phyloP scores from a whole-genome alignment of 1,140 invertebrate genomes.

The Drosophila malerkotliana region DNA sequence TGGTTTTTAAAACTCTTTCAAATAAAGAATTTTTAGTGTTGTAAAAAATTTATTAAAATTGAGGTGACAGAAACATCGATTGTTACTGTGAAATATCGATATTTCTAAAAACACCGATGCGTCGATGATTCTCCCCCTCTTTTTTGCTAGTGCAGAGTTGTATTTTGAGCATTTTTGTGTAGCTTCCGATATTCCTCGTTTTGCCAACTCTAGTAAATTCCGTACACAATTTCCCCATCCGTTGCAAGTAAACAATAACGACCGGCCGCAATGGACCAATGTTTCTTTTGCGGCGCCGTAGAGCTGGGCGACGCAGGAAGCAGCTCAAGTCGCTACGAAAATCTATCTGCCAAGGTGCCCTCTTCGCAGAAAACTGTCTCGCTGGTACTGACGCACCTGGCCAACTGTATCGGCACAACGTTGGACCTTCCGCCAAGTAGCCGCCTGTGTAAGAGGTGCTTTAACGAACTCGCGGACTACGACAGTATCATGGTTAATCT shows the following conservation, averaged over 20 bases:
- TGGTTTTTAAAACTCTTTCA: too few species aligned
- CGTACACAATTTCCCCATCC: conserved; percentile 36
- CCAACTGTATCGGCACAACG: conserved; percentile 64
- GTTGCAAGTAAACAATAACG: conserved; percentile 46
- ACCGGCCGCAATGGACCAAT: conserved; percentile 52
- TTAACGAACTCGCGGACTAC: conserved; percentile 67
- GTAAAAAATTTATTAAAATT: too few species aligned
- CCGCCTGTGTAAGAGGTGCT: conserved; percentile 65
- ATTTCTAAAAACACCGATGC: background rate
- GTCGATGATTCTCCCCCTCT: background rate
- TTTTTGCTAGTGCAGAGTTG: conserved; percentile 20
- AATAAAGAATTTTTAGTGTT: too few species aligned
- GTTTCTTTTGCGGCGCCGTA: conserved; percentile 71
- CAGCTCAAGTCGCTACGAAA: conserved; percentile 41
- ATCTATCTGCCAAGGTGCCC: conserved; percentile 58
- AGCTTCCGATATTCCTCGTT: conserved; percentile 42
- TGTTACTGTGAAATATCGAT: too few species aligned
- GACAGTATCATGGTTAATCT: conserved; percentile 78
- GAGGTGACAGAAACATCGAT: too few species aligned
- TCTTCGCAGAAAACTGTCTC: conserved; percentile 68
- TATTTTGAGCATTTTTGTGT: conserved; percentile 43
- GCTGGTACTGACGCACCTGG: conserved; percentile 71
- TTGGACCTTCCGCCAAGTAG: conserved; percentile 48
- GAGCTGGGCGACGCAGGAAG: conserved; percentile 40
- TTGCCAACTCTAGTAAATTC: conserved; percentile 49